Evolutionary conservation across 2,113 vertebrate species (phyloP).

Genomic region (Neodon shergylaensis): DNA sequence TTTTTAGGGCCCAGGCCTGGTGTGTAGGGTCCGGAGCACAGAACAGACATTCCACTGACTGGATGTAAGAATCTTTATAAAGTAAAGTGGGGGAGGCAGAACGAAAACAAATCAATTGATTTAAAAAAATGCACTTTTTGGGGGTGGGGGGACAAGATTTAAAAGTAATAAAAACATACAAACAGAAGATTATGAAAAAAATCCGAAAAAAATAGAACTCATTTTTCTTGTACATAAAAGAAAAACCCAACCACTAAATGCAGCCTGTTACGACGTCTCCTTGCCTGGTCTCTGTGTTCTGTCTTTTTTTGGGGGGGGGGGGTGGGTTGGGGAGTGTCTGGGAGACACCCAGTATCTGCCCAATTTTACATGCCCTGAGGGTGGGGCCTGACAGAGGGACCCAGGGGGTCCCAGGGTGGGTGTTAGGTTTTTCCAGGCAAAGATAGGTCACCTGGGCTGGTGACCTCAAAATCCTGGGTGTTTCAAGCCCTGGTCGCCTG

Average conservation of each 20-base stretch:
- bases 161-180: constrained; percentile 76
- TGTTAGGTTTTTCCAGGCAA: background rate
- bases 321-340: background rate
- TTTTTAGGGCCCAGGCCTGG: constrained; percentile 65
- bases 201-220: constrained; percentile 60
- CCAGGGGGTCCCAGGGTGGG: background rate
- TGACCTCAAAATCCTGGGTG: background rate
- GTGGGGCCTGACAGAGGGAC: background rate
- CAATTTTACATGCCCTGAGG: no score
- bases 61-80: constrained; percentile 84
- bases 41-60: constrained; percentile 85
- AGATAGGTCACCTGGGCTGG: background rate
- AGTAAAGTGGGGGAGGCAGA: constrained; percentile 75
- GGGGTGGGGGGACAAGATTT: constrained; percentile 81
- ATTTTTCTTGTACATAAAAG: constrained; percentile 83
- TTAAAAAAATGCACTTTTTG: constrained; percentile 84
- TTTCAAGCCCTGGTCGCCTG: no score
- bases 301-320: background rate
- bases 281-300: constrained; percentile 72
- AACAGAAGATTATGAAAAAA: constrained; percentile 70
- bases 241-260: constrained; percentile 75
- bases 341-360: background rate
- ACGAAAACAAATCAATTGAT: constrained; percentile 69
- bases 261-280: constrained; percentile 79
- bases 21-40: constrained; percentile 72